phyloP scores from a whole-genome alignment of 2,113 vertebrate genomes.

The Peromyscus leucopus region DNA sequence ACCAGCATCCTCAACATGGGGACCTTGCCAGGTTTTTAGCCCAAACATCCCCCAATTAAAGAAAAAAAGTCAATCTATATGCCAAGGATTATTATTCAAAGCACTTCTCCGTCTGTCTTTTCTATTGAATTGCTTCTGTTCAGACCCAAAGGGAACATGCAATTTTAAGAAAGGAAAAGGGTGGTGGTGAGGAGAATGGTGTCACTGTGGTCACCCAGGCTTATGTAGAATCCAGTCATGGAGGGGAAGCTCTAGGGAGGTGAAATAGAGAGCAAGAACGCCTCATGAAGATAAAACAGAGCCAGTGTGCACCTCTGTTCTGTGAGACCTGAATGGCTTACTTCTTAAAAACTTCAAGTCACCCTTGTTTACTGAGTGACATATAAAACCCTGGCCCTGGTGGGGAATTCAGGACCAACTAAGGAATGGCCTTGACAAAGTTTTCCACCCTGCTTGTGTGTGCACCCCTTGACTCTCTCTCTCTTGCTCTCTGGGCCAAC shows the following conservation, averaged over 20 bases:
- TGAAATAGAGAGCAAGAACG: background rate
- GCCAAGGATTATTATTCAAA: slow-evolving; percentile 65
- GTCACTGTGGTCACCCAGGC: background rate
- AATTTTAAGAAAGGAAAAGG: background rate
- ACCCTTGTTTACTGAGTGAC: background rate
- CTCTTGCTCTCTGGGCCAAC: background rate
- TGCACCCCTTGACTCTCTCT: too few relatives aligned
- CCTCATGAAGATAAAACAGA: background rate
- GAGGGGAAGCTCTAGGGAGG: background rate
- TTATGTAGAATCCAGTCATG: too few relatives aligned
- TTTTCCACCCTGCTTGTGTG: fast-evolving
- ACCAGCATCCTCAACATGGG: background rate
- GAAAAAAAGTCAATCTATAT: background rate
- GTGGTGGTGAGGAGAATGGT: background rate
- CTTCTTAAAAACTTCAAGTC: background rate
- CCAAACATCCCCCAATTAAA: background rate
- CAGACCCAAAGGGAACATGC: background rate
- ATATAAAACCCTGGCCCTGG: background rate
- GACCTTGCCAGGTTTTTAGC: slow-evolving; percentile 33
- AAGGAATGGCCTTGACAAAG: background rate
- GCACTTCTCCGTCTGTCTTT: slow-evolving; percentile 62
- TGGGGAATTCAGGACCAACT: background rate
- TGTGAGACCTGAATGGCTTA: too few relatives aligned
- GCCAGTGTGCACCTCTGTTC: background rate
- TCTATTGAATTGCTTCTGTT: slow-evolving; percentile 42